A percentile compares a stretch with the other conserved stretches of the same genome.
These are phyloP conservation scores for Anthoscopus minutus DNA, from an alignment of 2,113 vertebrate species.

Conservation along the genomic window DNA sequence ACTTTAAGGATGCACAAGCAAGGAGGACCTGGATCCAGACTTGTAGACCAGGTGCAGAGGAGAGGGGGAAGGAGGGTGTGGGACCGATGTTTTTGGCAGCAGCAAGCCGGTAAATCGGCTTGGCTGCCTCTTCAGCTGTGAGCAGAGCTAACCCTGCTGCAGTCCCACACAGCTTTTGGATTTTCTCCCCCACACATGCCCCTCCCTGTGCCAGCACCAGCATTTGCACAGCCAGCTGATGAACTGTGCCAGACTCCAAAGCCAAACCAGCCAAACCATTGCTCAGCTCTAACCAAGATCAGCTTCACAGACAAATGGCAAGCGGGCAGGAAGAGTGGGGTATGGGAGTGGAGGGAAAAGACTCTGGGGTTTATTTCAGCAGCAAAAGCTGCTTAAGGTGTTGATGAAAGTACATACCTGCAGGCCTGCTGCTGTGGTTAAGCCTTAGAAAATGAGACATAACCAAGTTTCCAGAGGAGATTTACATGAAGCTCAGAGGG, in stretches of 20 bases:
- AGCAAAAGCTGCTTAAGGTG: background rate
- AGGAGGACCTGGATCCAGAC: background rate
- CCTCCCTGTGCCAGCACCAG: background rate
- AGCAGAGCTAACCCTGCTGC: background rate
- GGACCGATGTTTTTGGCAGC: background rate
- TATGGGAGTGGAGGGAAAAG: background rate
- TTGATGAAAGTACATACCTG: slow-evolving; percentile 2
- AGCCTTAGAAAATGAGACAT: slow-evolving; percentile 22
- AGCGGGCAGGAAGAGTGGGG: background rate
- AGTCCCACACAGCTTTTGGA: background rate
- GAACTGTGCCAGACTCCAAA: background rate
- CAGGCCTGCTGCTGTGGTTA: slow-evolving; percentile 9
- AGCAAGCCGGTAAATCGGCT: background rate
- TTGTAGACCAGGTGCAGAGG: background rate
- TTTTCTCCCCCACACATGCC: background rate
- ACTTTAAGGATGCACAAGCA: background rate
- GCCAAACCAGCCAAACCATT: background rate
- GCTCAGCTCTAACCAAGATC: background rate
- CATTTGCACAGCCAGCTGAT: background rate
- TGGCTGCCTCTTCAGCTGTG: background rate
- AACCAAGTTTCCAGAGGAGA: background rate
- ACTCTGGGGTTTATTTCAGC: background rate
- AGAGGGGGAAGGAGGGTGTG: background rate
- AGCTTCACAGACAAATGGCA: background rate
- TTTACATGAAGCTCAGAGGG: background rate